Percentiles rank a stretch among this genome's conserved stretches.
Evolutionary conservation across 1,140 invertebrate genomes (phyloP).

Genomic region (Condylostylus longicornis): DNA sequence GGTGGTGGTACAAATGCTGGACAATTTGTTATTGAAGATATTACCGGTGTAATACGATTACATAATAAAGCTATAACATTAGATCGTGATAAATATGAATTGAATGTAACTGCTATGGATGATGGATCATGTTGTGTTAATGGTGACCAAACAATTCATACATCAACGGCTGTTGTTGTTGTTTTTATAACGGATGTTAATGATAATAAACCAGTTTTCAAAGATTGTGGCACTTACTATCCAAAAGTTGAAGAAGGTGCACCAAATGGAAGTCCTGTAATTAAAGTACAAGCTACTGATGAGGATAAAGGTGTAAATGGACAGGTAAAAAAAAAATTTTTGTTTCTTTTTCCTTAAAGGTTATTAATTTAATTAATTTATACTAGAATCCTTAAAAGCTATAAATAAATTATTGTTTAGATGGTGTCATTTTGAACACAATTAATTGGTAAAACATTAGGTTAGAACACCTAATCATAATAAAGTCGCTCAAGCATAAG

Average conservation of each 20-base stretch:
- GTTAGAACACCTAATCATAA: too few species aligned
- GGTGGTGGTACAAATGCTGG: conserved; percentile 76
- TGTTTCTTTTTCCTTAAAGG: conserved; percentile 1
- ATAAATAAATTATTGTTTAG: too few species aligned
- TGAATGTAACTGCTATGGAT: conserved; percentile 87
- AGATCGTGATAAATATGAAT: conserved; percentile 78
- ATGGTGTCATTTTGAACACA: too few species aligned
- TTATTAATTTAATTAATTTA: too few species aligned
- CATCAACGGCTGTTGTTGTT: conserved; percentile 86
- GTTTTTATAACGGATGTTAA: conserved; percentile 94
- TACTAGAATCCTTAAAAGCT: too few species aligned
- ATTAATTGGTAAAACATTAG: too few species aligned
- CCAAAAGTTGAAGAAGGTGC: conserved; percentile 88
- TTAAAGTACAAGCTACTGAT: conserved; percentile 85
- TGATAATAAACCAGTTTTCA: conserved; percentile 87
- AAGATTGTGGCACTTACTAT: conserved; percentile 79
- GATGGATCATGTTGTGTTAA: conserved; percentile 85
- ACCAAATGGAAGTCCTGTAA: conserved; percentile 79
- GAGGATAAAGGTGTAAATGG: conserved; percentile 89
- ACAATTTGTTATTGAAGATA: conserved; percentile 89
- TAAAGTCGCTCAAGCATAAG: too few species aligned
- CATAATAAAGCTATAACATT: conserved; percentile 70
- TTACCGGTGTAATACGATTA: conserved; percentile 82
- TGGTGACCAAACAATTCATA: conserved; percentile 71
- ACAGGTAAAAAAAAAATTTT: conserved; percentile 39